phyloP scores from a whole-genome alignment of 2,113 vertebrate genomes.

The Lampris incognitus region DNA sequence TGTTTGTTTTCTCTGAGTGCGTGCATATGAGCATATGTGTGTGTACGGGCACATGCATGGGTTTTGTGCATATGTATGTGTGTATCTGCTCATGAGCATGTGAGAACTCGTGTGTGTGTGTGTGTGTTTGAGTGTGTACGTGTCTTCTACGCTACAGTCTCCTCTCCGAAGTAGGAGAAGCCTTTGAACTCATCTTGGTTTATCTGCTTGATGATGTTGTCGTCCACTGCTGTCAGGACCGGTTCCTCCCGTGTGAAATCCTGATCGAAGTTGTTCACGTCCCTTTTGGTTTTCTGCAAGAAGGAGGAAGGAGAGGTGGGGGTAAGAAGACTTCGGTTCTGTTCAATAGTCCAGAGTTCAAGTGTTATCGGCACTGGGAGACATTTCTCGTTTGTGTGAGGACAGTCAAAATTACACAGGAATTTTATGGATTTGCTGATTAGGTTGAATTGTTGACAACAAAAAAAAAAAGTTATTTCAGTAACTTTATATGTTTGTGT shows the following conservation, averaged over 20 bases:
- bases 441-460: neutral
- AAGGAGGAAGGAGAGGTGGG: neutral
- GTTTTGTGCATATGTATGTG: neutral
- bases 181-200: conserved; percentile 99
- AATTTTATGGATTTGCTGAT: no score
- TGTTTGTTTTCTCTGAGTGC: no score
- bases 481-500: neutral
- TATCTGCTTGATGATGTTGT: conserved; percentile 96
- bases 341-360: no score
- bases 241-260: conserved; percentile 98
- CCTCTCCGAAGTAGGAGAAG: conserved; percentile 96
- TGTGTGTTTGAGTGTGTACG: neutral
- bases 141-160: conserved; percentile 76
- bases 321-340: neutral
- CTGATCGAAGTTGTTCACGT: conserved; percentile 99
- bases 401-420: no score
- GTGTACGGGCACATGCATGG: neutral
- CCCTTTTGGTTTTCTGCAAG: conserved; percentile 99
- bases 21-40: conserved; percentile 3
- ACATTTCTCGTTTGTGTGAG: no score
- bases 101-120: conserved; percentile 9
- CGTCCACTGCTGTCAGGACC: conserved; percentile 92
- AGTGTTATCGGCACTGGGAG: no score
- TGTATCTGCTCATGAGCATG: conserved; percentile 17
- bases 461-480: neutral